These are phyloP conservation scores for Unio pictorum DNA, from an alignment of 2,888 invertebrate genomes.

Conservation along the genomic window DNA sequence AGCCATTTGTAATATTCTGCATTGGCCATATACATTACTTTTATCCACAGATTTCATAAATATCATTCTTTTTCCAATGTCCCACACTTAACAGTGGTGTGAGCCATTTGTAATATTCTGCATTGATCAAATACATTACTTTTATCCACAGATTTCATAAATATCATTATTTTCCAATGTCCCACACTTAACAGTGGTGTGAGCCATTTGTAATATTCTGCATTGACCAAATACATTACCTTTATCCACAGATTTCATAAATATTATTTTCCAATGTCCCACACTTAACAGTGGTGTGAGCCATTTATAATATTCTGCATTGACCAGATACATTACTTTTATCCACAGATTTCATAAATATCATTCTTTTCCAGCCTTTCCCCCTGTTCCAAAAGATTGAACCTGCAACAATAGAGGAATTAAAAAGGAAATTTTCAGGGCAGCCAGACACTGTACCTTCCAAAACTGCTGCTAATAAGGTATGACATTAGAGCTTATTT, in stretches of 20 bases:
- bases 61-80: neutral
- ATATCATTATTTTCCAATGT: neutral
- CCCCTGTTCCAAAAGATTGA: constrained; percentile 95
- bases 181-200: too few species aligned
- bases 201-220: too few species aligned
- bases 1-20: too few species aligned
- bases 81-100: too few species aligned
- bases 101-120: too few species aligned
- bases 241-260: neutral
- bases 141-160: neutral
- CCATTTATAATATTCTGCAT: too few species aligned
- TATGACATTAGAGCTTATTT: too few species aligned
- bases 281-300: too few species aligned
- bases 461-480: too few species aligned
- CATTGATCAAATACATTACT: neutral
- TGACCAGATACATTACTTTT: too few species aligned
- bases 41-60: neutral
- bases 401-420: constrained; percentile 80
- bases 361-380: constrained; percentile 75
- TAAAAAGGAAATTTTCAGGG: constrained; percentile 87
- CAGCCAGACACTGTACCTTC: constrained; percentile 73
- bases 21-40: neutral
- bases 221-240: neutral
- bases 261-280: too few species aligned
- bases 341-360: too few species aligned